Evolutionary conservation across 2,888 invertebrate species (phyloP).

Genomic region (Melinaea menophilus): DNA sequence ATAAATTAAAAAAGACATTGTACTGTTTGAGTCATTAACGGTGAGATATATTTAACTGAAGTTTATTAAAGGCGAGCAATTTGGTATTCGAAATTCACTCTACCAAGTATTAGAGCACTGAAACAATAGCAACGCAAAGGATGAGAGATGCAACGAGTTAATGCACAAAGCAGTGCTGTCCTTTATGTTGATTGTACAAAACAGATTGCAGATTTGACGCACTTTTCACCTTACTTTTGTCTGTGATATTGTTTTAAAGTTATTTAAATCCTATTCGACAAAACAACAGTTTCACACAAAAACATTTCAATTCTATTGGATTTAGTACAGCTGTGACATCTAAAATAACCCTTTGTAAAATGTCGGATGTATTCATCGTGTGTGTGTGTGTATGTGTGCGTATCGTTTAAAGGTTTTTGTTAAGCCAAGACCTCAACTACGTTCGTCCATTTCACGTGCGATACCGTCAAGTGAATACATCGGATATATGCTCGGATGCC

Average conservation of each 20-base stretch:
- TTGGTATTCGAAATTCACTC: slow-evolving; percentile 5
- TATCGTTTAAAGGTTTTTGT: slow-evolving; percentile 34
- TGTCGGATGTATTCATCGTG: slow-evolving; percentile 8
- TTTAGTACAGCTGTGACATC: slow-evolving; percentile 1
- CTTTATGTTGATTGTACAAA: slow-evolving; percentile 53
- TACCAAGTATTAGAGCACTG: slow-evolving; percentile 7
- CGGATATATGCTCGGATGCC: slow-evolving; percentile 41
- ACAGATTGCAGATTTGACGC: slow-evolving; percentile 46
- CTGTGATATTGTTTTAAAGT: slow-evolving; percentile 3
- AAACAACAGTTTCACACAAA: not conserved
- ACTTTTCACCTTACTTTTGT: slow-evolving; percentile 14
- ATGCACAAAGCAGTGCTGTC: slow-evolving; percentile 54
- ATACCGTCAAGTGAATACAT: slow-evolving; percentile 40
- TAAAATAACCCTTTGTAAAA: not conserved
- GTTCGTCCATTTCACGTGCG: slow-evolving; percentile 33
- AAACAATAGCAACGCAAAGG: slow-evolving; percentile 22
- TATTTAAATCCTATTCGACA: too few relatives aligned
- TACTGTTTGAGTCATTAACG: slow-evolving; percentile 1
- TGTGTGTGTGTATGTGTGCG: slow-evolving; percentile 18
- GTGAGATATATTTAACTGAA: not conserved
- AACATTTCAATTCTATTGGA: not conserved
- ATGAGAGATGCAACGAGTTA: slow-evolving; percentile 33
- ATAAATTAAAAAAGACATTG: not conserved
- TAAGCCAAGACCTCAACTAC: slow-evolving; percentile 36
- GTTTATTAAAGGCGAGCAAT: slow-evolving; percentile 6